Base-by-base conservation (phyloP, 64 coral and sea anemone genomes). In the Montipora cactus region DNA sequence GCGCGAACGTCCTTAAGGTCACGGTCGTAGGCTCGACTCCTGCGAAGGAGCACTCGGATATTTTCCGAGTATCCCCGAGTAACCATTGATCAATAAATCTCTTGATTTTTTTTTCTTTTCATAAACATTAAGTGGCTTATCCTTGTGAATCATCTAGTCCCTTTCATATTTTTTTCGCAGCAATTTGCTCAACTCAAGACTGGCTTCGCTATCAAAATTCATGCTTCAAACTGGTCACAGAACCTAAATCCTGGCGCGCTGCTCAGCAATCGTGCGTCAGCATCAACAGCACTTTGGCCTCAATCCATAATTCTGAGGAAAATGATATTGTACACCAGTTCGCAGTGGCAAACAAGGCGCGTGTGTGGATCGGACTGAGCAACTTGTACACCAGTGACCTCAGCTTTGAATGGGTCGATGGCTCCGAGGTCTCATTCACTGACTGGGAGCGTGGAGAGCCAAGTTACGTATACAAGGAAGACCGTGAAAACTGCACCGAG, bases 391-490 rank as follows among this genome's bases (percentile, higher is more conserved):
- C 16, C 37, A 71, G 14, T 5, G 45, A 47, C 20, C 7, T 46
- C 3, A 78, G 46, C 76, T 86, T 7, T 13, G 64, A 86, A 22
- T 86, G 82, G 82, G 66, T 71, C 3, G 66, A 86, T 72, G 82
- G 82, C 8, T 86, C 82, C 25, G 2, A 49, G 0, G 5, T 50
- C 45, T 49, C 44, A 5, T 86, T 71, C 44, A 86, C 44, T 3
- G 71, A 52, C 4, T 86, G 82, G 82, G 0, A 0, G 3, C 0
- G 1, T n/a, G 66, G 44, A 13, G 64, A 86, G 22, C 82, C 82
- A 47, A 50, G 18, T 72, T 50, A 51, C 62, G 1, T 0, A 0
- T 16, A 25, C 23, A 0, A 23, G 23, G 0, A 23, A 0, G 23
- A 25, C 25, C 0, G 5, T 19, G 82, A 86, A 86, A 86, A 86